A percentile compares a stretch with the other conserved stretches of the same genome.
Evolutionary conservation across 2,888 invertebrate species (phyloP).

Genomic region (Epirrhoe tristata): DNA sequence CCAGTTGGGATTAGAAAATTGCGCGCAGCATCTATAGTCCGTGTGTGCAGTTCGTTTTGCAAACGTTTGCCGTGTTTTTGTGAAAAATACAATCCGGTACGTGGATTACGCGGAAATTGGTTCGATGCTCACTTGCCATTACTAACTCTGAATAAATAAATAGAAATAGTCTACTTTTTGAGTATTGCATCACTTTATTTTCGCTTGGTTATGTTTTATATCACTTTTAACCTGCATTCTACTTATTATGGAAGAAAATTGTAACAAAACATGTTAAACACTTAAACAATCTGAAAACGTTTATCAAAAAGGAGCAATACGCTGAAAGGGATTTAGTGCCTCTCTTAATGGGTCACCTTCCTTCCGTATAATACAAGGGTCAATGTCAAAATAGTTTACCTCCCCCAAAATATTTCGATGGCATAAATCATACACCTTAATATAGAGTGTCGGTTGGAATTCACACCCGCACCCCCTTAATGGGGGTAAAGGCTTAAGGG

Average conservation of each 20-base stretch:
- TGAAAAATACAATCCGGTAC: slow-evolving; percentile 39
- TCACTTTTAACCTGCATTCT: background rate
- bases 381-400: slow-evolving; percentile 24
- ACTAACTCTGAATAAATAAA: slow-evolving; percentile 26
- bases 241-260: background rate
- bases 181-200: slow-evolving; percentile 2
- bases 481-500: slow-evolving; percentile 48
- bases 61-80: slow-evolving; percentile 41
- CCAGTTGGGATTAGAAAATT: slow-evolving; percentile 69
- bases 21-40: slow-evolving; percentile 56
- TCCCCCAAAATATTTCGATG: slow-evolving; percentile 22
- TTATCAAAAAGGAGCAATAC: background rate
- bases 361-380: slow-evolving; percentile 4
- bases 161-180: background rate
- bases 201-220: background rate
- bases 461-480: slow-evolving; percentile 41
- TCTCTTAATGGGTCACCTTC: background rate
- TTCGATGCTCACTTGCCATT: slow-evolving; percentile 23
- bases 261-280: too few species aligned
- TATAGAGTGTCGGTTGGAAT: slow-evolving; percentile 35
- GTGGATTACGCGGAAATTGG: slow-evolving; percentile 39
- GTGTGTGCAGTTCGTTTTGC: slow-evolving; percentile 42
- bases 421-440: slow-evolving; percentile 38
- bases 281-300: background rate
- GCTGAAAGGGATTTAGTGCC: background rate